phyloP scores from a whole-genome alignment of 2,113 vertebrate species.

The Anser brachyrhynchus region DNA sequence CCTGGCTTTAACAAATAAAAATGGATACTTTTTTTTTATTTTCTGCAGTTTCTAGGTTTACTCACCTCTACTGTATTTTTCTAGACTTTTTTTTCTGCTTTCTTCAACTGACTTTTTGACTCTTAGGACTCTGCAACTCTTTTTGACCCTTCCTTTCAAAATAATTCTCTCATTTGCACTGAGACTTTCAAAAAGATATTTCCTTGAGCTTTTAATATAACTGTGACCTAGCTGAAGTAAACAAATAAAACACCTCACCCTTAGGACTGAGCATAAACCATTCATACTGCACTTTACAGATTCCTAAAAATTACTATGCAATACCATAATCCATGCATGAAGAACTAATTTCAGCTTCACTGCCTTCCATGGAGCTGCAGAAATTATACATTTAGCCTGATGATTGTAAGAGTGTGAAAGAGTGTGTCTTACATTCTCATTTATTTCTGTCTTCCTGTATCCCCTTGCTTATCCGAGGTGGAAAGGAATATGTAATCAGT shows the following conservation, averaged over 20 bases:
- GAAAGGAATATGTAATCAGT: neutral
- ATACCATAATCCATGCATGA: slow-evolving; percentile 5
- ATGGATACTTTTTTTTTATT: neutral
- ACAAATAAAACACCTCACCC: neutral
- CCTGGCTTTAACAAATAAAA: neutral
- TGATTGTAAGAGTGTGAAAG: neutral
- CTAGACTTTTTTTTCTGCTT: neutral
- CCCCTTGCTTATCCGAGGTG: neutral
- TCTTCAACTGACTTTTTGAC: neutral
- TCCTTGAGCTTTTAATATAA: neutral
- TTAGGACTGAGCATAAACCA: neutral
- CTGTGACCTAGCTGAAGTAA: neutral
- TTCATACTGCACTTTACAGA: slow-evolving; percentile 26
- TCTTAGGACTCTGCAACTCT: neutral
- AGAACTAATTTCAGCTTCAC: slow-evolving; percentile 29
- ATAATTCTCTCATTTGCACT: neutral
- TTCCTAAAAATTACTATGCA: slow-evolving; percentile 2
- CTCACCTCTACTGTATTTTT: neutral
- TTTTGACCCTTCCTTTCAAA: neutral
- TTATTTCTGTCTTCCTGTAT: neutral
- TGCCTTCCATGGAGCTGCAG: slow-evolving; percentile 22
- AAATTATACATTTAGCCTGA: neutral
- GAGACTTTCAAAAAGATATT: neutral
- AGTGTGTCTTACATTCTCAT: neutral
- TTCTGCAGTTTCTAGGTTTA: neutral